These are phyloP conservation scores for Eurois occulta DNA, from an alignment of 2,888 invertebrate species.

Conservation along the genomic window DNA sequence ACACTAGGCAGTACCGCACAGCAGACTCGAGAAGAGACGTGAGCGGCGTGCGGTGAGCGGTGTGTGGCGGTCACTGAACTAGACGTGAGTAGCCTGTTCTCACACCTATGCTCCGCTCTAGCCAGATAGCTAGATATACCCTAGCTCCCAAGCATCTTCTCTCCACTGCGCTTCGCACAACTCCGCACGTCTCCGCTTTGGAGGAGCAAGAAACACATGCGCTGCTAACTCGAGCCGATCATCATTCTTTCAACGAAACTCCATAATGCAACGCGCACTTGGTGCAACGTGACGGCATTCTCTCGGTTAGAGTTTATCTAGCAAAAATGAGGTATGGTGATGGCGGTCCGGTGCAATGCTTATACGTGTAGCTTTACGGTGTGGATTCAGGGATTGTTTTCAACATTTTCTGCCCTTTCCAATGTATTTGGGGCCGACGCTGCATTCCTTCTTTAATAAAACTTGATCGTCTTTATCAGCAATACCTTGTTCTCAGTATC, in stretches of 20 bases:
- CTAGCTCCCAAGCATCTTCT: background rate
- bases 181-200: background rate
- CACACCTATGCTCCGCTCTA: too few species aligned
- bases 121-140: background rate
- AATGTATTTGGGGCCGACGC: too few species aligned
- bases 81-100: too few species aligned
- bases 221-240: background rate
- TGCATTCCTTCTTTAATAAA: too few species aligned
- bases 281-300: background rate
- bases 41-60: background rate
- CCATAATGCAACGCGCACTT: background rate
- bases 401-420: too few species aligned
- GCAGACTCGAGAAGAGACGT: background rate
- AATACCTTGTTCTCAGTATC: too few species aligned
- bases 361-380: too few species aligned
- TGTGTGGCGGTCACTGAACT: too few species aligned
- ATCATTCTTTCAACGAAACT: background rate
- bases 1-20: background rate
- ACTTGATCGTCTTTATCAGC: too few species aligned
- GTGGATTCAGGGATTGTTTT: too few species aligned
- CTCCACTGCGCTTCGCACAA: background rate
- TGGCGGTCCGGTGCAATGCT: too few species aligned
- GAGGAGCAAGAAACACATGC: background rate
- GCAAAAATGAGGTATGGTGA: background rate
- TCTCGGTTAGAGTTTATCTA: too few species aligned